A percentile compares a stretch with the other conserved stretches of the same genome.
phyloP scores from a whole-genome alignment of 1,140 invertebrate species.

The Drosophila ficusphila region DNA sequence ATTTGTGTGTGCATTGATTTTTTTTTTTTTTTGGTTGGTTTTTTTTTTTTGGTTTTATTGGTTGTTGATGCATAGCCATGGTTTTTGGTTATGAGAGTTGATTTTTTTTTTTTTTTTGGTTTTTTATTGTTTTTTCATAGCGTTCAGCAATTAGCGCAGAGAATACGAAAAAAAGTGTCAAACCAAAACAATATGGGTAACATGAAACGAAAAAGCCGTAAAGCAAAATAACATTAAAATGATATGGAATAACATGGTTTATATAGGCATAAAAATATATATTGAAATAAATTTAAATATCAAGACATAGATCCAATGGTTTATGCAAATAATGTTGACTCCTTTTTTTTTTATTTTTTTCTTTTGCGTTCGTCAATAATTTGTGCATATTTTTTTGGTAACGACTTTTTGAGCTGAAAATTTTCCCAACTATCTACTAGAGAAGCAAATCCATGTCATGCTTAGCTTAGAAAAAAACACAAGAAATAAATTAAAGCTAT shows the following conservation, averaged over 20 bases:
- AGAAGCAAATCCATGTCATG: conserved; percentile 14
- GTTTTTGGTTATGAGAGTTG: conserved; percentile 34
- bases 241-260: conserved; percentile 46
- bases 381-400: conserved; percentile 82
- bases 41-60: conserved; percentile 28
- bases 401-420: conserved; percentile 79
- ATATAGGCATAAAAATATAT: conserved; percentile 44
- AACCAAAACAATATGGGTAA: conserved; percentile 37
- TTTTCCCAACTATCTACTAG: conserved; percentile 37
- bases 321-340: conserved; percentile 82
- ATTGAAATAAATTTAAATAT: conserved; percentile 49
- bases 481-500: conserved; percentile 15
- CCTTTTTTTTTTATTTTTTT: no score
- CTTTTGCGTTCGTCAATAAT: conserved; percentile 50
- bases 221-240: conserved; percentile 49
- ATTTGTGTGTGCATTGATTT: conserved; percentile 72
- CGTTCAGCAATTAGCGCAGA: conserved; percentile 44
- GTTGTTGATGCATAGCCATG: conserved; percentile 45
- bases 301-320: conserved; percentile 81
- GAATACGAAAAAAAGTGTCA: conserved; percentile 37
- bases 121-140: conserved; percentile 37
- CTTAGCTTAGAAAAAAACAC: conserved; percentile 36
- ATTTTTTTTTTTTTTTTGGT: no score
- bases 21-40: conserved; percentile 7
- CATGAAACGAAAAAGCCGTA: conserved; percentile 40